phyloP scores from a whole-genome alignment of 1,140 invertebrate species.

The Lordiphosa collinella region DNA sequence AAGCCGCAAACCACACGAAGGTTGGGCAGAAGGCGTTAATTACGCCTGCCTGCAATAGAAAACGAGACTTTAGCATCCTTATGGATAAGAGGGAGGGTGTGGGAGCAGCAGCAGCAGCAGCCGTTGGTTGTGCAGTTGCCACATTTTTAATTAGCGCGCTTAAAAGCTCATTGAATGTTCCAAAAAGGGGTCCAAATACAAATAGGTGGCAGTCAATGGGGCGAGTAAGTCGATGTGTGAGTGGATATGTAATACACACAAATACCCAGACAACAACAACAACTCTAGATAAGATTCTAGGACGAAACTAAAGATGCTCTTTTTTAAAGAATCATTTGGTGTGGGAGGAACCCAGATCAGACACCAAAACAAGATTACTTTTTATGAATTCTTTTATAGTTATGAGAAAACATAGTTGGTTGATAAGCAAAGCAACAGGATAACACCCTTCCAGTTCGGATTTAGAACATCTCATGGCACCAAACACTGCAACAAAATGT shows the following conservation, averaged over 20 bases:
- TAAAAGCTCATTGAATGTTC: constrained; percentile 71
- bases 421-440: too few relatives aligned
- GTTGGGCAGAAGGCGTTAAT: constrained; percentile 57
- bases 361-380: too few relatives aligned
- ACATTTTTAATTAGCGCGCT: constrained; percentile 76
- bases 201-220: constrained; percentile 2
- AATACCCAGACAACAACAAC: too few relatives aligned
- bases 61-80: constrained; percentile 52
- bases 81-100: constrained; percentile 29
- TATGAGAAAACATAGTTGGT: too few relatives aligned
- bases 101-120: background rate
- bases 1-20: constrained; percentile 39
- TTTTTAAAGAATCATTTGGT: background rate
- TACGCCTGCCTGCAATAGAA: constrained; percentile 52
- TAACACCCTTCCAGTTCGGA: too few relatives aligned
- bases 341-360: too few relatives aligned
- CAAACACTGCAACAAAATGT: too few relatives aligned
- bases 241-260: constrained; percentile 1
- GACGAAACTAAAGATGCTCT: background rate
- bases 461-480: too few relatives aligned
- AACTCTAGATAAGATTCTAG: too few relatives aligned
- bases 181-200: constrained; percentile 19
- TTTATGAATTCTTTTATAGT: too few relatives aligned
- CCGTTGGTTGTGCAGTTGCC: constrained; percentile 52
- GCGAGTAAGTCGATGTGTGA: constrained; percentile 1